Evolutionary conservation across 2,113 vertebrate genomes (phyloP).

Genomic region (Campylorhamphus procurvoides): DNA sequence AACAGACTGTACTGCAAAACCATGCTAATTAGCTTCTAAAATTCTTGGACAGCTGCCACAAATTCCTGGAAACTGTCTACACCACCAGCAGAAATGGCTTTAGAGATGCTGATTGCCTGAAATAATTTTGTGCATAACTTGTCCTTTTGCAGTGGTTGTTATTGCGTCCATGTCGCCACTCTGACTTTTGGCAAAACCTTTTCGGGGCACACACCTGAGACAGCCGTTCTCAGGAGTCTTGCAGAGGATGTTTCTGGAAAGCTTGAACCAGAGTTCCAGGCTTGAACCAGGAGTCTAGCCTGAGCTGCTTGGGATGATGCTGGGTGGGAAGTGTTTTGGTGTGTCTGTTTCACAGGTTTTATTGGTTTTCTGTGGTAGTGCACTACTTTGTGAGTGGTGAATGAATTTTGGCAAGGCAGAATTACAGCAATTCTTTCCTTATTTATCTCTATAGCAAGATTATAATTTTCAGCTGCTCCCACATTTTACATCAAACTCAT

Average conservation of each 20-base stretch:
- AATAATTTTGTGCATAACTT: not conserved
- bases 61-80: slow-evolving; percentile 14
- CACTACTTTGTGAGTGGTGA: not conserved
- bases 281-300: not conserved
- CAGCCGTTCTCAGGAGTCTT: not conserved
- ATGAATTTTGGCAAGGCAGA: not conserved
- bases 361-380: not conserved
- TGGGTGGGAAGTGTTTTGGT: not conserved
- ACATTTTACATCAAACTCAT: not conserved
- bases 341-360: not conserved
- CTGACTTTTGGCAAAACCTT: not conserved
- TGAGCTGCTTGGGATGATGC: not conserved
- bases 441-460: not conserved
- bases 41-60: slow-evolving; percentile 43
- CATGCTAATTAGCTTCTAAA: slow-evolving; percentile 46
- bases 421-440: not conserved
- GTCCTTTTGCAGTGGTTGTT: not conserved
- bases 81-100: not conserved
- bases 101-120: not conserved
- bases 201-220: not conserved
- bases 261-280: not conserved
- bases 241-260: not conserved
- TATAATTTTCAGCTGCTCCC: not conserved
- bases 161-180: not conserved
- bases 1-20: slow-evolving; percentile 48